phyloP scores from a whole-genome alignment of 2,113 vertebrate genomes.

The Nematolebias whitei region DNA sequence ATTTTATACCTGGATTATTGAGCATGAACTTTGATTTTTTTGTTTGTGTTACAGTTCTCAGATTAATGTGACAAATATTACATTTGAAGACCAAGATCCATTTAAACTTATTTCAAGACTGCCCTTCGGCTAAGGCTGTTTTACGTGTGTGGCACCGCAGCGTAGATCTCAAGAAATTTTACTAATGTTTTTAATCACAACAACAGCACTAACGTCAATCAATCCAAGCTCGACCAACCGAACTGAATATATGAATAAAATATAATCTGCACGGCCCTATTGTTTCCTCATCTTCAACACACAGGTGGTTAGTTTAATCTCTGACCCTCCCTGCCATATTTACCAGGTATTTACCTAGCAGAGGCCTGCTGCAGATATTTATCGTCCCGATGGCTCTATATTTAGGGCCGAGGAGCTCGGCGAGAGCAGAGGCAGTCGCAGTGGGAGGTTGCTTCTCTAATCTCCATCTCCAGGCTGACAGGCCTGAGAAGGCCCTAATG shows the following conservation, averaged over 20 bases:
- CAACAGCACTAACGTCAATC: slow-evolving; percentile 34
- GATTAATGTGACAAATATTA: too few relatives aligned
- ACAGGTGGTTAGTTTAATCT: slow-evolving; percentile 90
- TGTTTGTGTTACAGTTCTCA: too few relatives aligned
- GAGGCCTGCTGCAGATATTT: slow-evolving; percentile 95
- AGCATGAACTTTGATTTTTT: too few relatives aligned
- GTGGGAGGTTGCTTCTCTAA: slow-evolving; percentile 98
- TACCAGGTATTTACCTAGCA: slow-evolving; percentile 97
- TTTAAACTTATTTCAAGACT: too few relatives aligned
- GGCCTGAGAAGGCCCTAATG: slow-evolving; percentile 97
- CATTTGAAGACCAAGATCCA: too few relatives aligned
- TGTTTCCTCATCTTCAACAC: too few relatives aligned
- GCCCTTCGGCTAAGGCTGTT: too few relatives aligned
- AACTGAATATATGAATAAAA: slow-evolving; percentile 12
- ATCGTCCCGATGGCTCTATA: slow-evolving; percentile 95
- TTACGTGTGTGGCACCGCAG: too few relatives aligned
- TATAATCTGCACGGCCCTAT: slow-evolving; percentile 79
- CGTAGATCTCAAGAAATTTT: too few relatives aligned
- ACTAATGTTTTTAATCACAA: slow-evolving; percentile 6
- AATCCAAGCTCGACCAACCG: slow-evolving; percentile 27
- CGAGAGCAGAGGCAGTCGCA: slow-evolving; percentile 85
- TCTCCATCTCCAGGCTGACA: slow-evolving; percentile 98
- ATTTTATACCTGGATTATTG: too few relatives aligned
- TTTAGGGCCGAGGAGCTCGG: slow-evolving; percentile 92
- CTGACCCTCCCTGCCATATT: slow-evolving; percentile 92